These are phyloP conservation scores for human DNA, from an alignment of 2,113 vertebrate genomes.

Conservation along the genomic window DNA sequence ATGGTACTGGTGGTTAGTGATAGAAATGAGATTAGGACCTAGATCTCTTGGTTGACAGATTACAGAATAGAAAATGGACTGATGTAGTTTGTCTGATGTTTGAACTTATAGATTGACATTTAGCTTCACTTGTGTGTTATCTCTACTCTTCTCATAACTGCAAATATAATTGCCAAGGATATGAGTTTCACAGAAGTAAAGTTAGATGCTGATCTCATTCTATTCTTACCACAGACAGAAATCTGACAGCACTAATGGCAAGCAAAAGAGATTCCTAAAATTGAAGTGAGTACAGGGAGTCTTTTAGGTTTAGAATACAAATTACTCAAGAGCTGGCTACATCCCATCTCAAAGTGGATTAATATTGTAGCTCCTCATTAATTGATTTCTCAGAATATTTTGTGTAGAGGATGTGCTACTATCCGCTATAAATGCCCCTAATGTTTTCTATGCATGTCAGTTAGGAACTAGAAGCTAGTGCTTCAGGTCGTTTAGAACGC, in stretches of 20 bases:
- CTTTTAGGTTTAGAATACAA: conserved; percentile 42
- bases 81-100: not conserved
- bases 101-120: not conserved
- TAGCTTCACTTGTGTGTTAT: not conserved
- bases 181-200: not conserved
- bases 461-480: not conserved
- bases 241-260: not conserved
- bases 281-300: not conserved
- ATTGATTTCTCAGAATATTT: conserved; percentile 44
- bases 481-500: not conserved
- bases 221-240: not conserved
- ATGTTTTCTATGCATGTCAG: not conserved
- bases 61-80: not conserved
- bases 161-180: not conserved
- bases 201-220: not conserved
- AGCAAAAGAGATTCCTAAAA: conserved; percentile 24
- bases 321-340: conserved; percentile 34
- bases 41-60: not conserved
- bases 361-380: conserved; percentile 24
- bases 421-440: not conserved
- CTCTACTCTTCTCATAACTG: not conserved
- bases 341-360: not conserved
- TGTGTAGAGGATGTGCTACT: not conserved
- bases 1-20: not conserved
- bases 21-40: not conserved